phyloP scores from a whole-genome alignment of 1,140 invertebrate genomes.

The Solenopsis invicta region DNA sequence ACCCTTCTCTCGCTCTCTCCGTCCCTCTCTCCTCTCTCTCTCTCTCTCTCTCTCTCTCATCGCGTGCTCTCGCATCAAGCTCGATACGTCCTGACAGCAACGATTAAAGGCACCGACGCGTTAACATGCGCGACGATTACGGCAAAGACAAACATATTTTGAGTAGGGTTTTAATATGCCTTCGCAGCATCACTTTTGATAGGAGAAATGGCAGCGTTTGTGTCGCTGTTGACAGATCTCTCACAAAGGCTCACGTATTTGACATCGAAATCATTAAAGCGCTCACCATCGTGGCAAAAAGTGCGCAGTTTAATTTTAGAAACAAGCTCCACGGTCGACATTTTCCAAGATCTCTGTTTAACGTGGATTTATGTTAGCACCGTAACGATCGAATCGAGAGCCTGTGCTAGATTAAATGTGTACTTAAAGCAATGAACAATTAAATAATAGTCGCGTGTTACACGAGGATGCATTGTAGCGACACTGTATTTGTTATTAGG shows the following conservation, averaged over 20 bases:
- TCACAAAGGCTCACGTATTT: slow-evolving; percentile 14
- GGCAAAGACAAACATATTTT: slow-evolving; percentile 59
- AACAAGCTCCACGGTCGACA: not conserved
- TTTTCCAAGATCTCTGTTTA: not conserved
- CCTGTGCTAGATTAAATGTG: not conserved
- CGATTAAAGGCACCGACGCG: slow-evolving; percentile 62
- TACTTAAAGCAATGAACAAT: slow-evolving; percentile 7
- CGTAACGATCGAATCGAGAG: slow-evolving; percentile 18
- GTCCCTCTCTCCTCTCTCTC: not conserved
- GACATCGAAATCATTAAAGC: slow-evolving; percentile 4
- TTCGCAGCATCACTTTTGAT: slow-evolving; percentile 8
- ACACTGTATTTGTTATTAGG: slow-evolving; percentile 9
- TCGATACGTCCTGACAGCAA: slow-evolving; percentile 58
- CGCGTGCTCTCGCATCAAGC: slow-evolving; percentile 45
- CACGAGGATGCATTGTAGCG: not conserved
- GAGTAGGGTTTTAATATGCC: slow-evolving; percentile 25
- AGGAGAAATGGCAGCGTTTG: slow-evolving; percentile 1
- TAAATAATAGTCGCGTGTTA: slow-evolving; percentile 2
- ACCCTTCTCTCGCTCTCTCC: slow-evolving; percentile 21
- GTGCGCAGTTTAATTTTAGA: slow-evolving; percentile 1
- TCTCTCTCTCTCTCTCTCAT: slow-evolving; percentile 22
- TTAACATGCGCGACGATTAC: slow-evolving; percentile 59
- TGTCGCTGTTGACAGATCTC: slow-evolving; percentile 6
- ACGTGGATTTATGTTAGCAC: slow-evolving; percentile 15
- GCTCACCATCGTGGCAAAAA: not conserved